Base-by-base conservation (phyloP, 2,113 vertebrate species). In the Urocitellus parryii region DNA sequence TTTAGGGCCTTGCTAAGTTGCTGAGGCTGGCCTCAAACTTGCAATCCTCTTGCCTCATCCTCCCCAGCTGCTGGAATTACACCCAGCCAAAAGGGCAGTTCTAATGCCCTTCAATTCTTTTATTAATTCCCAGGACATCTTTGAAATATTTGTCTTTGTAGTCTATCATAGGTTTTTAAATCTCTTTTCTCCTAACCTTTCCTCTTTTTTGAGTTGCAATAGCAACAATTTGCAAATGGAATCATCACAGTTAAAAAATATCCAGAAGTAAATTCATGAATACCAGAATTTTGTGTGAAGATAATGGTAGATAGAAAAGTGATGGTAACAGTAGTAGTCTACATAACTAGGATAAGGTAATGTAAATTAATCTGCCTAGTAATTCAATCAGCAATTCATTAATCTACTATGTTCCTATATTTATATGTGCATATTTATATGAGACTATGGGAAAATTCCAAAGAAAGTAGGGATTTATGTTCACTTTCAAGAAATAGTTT, bases 81-180 rank as follows among this genome's bases (percentile, higher is more conserved):
- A 58, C 20, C 56, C 56, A 58, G 56, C 20, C 56, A 58, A 58
- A 58, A 58, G 7, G 65, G 17, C 1, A 53, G 20, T 25, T 68
- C 3, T 53, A 65, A 79, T 10, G 53, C 14, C 27, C 34, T 89
- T 91, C 5, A 2, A 53, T 61, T 82, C 9, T 48, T 85, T 91
- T 25, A 85, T 56, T 65, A 51, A 68, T 81, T 90, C 45, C 20
- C 58, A 92, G 83, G 42, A 74, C 12, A 68, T 94, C 79, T 65
- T 48, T 83, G 48, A 70, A 92, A 96, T 85, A 42, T 29, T 18
- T 96, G 73, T 83, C 16, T 85, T 81, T 82, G 42, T 42, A 58
- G 29, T 61, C 34, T 37, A 22, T 14, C 81, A 63, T 0, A 74
- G 34, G 20, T 74, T 89, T 82, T 84, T 2, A 53, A 92, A 70